Conservation (phyloP, 2,888 invertebrate species). For the Neoscelio sp. region DNA sequence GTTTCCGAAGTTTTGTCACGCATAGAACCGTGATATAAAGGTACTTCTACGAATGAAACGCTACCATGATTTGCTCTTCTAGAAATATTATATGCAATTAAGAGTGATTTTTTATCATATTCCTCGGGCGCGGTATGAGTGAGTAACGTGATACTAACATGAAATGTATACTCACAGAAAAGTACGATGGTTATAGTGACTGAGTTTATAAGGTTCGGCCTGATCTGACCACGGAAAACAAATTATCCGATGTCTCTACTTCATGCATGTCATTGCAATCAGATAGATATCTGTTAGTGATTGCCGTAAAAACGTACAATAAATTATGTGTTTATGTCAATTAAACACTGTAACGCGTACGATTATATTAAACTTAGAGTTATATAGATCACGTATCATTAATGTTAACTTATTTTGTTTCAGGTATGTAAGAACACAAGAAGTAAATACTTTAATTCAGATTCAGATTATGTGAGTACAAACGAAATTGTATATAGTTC, state of each 20-base stretch:
- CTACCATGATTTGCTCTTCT: constrained; percentile 21
- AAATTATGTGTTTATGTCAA: constrained; percentile 17
- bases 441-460: background rate
- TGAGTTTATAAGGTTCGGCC: constrained; percentile 51
- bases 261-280: constrained; percentile 33
- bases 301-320: constrained; percentile 23
- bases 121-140: constrained; percentile 25
- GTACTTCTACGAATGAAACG: constrained; percentile 39
- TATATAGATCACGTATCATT: background rate
- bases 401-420: constrained; percentile 38
- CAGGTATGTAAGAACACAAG: constrained; percentile 36
- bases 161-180: constrained; percentile 46
- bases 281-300: constrained; percentile 35
- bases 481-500: background rate
- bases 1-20: too few relatives aligned
- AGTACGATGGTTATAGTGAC: constrained; percentile 35
- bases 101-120: constrained; percentile 49
- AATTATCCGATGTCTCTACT: constrained; percentile 57
- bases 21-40: too few relatives aligned
- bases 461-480: constrained; percentile 17
- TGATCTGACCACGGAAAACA: constrained; percentile 45
- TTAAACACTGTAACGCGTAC: constrained; percentile 22
- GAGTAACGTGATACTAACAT: constrained; percentile 58
- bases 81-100: constrained; percentile 59
- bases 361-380: constrained; percentile 23